These are phyloP conservation scores for Anoplolepis gracilipes DNA, from an alignment of 1,140 invertebrate species.

Conservation along the genomic window DNA sequence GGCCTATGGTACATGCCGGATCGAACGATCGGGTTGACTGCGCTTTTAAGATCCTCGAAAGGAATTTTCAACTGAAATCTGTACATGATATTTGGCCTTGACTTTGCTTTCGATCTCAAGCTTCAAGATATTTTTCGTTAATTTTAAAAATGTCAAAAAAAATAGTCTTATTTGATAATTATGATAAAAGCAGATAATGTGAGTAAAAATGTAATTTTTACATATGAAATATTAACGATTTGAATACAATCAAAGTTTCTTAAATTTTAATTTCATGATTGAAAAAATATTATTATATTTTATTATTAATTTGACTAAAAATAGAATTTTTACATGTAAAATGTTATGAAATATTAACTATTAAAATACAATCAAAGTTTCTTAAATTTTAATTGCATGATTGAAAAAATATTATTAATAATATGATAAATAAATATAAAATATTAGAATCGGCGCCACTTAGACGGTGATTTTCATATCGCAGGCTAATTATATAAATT, in stretches of 20 bases:
- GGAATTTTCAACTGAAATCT: not conserved
- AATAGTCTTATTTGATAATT: too few species aligned
- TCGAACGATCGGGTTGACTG: slow-evolving; percentile 40
- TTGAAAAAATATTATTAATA: not conserved
- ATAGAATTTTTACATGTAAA: too few species aligned
- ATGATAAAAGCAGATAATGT: too few species aligned
- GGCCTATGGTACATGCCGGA: slow-evolving; percentile 24
- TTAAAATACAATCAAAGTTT: too few species aligned
- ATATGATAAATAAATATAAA: not conserved
- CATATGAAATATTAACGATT: too few species aligned
- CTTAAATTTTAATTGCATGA: not conserved
- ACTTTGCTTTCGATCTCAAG: not conserved
- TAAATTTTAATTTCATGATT: too few species aligned
- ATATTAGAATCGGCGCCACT: not conserved
- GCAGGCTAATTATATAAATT: slow-evolving; percentile 9
- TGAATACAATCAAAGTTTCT: too few species aligned
- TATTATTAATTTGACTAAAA: too few species aligned
- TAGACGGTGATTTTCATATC: not conserved
- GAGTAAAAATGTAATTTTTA: too few species aligned
- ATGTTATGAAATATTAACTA: too few species aligned
- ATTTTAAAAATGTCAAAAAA: not conserved
- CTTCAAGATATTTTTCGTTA: not conserved
- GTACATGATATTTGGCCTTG: not conserved
- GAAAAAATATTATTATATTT: too few species aligned
- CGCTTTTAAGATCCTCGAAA: slow-evolving; percentile 25